Evolutionary conservation across 2,888 invertebrate genomes (phyloP), one percentile per base, ranked within the genome.

Genomic region (Philonicus albiceps): DNA sequence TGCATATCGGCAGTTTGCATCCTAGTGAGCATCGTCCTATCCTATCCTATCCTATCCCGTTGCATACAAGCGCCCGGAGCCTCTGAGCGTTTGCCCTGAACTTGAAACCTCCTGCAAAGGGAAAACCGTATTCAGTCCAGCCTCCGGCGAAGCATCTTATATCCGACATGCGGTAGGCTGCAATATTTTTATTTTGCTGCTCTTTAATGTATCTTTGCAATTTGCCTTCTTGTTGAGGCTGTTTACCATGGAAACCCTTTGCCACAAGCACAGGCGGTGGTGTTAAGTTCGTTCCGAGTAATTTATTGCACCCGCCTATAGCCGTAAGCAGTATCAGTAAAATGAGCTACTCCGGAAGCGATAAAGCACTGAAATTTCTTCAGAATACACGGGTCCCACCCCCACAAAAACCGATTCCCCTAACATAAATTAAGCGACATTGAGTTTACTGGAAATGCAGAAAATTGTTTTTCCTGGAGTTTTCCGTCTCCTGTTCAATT

Each of bases 341-440:
- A 86, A 86, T 85, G 84, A 86, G 86, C 86, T 53, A 73, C 86
- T 37, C 53, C 75, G 53, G 27, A 55, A 55, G 76, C 55, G 53
- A 75, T 85, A 73, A 80, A 87, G 81, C 75, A 72, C 80, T 80
- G 85, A 86, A 49, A 86, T 87, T 86, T 84, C 86, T 83, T 80
- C 86, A 37, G 80, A 72, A 86, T 87, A 86, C 84, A 87, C 83
- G 72, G 53, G 78, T 73, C 34, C n/a, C 31, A 31, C n/a, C n/a
- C 53, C 87, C 87, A 73, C 85, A 86, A 87, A 87, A 87, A 87
- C 87, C 85, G 86, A 87, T 87, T 86, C 84, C 31, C n/a, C n/a
- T n/a, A 86, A 87, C 87, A 87, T 87, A 86, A 87, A 87, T 87
- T 87, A 86, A 87, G 76, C 72, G 86, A 86, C 86, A 86, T 86